Percentiles rank a stretch among this genome's conserved stretches.
phyloP scores from a whole-genome alignment of 1,140 invertebrate species.

The Calephelis virginiensis region DNA sequence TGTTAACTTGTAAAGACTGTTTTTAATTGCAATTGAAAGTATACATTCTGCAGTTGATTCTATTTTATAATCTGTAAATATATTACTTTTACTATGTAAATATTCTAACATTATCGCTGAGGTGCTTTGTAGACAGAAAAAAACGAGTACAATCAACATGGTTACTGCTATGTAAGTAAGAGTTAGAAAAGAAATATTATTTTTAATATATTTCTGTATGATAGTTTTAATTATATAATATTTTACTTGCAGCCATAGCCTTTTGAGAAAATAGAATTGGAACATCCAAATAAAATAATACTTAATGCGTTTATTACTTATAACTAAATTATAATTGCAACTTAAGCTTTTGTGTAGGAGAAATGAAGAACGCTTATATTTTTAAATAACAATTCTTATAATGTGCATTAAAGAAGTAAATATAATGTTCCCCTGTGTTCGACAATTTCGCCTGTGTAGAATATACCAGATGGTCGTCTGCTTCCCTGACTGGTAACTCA shows the following conservation, averaged over 20 bases:
- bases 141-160: background rate
- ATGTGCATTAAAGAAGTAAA: no score
- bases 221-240: no score
- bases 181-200: background rate
- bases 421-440: no score
- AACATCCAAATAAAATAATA: background rate
- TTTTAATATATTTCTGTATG: background rate
- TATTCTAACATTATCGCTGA: background rate
- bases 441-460: no score
- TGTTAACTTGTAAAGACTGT: background rate
- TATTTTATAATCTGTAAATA: background rate
- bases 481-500: no score
- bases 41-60: background rate
- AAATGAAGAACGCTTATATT: no score
- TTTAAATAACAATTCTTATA: no score
- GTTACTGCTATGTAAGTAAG: background rate
- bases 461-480: no score
- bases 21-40: background rate
- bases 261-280: background rate
- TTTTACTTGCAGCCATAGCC: background rate
- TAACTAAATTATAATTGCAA: no score
- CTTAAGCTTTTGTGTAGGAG: no score
- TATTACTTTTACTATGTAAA: background rate
- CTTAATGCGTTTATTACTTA: no score
- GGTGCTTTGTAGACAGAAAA: background rate